A percentile compares a stretch with the other conserved stretches of the same genome.
These are phyloP conservation scores for Anoplolepis gracilipes DNA, from an alignment of 1,140 invertebrate genomes.

Conservation along the genomic window DNA sequence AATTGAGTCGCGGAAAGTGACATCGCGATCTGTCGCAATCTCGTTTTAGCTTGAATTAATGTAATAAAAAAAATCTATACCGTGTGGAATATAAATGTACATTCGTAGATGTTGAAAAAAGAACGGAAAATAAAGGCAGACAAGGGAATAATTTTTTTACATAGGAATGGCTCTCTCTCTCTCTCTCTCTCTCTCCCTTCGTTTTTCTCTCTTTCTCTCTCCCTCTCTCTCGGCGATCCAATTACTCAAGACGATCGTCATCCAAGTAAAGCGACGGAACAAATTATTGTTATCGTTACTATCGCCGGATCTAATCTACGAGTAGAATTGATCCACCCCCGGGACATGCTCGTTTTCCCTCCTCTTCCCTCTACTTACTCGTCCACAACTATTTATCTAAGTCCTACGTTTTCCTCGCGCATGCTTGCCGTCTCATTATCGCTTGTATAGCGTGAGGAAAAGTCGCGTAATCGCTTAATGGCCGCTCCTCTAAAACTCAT, in stretches of 20 bases:
- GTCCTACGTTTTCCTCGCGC: conserved; percentile 5
- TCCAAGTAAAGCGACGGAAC: conserved; percentile 45
- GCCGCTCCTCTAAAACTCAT: conserved; percentile 49
- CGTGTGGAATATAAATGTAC: background rate
- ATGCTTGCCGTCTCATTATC: conserved; percentile 42
- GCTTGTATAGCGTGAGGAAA: conserved; percentile 30
- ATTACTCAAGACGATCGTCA: conserved; percentile 48
- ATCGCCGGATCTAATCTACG: conserved; percentile 49
- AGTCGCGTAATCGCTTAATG: conserved; percentile 54
- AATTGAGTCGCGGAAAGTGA: background rate
- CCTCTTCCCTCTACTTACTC: background rate
- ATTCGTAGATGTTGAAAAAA: background rate
- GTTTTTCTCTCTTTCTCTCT: background rate
- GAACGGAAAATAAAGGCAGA: background rate
- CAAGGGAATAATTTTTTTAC: conserved; percentile 12
- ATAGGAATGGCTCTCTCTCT: background rate
- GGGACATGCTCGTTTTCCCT: background rate
- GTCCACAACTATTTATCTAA: conserved; percentile 51
- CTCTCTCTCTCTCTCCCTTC: background rate
- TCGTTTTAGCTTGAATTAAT: background rate
- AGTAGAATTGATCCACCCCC: conserved; percentile 51
- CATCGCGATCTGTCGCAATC: no score
- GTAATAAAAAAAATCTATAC: background rate
- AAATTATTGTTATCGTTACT: conserved; percentile 55
- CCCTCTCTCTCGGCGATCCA: conserved; percentile 16